Base-by-base conservation (phyloP, 2,888 invertebrate species). In the Cosmia trapezina region DNA sequence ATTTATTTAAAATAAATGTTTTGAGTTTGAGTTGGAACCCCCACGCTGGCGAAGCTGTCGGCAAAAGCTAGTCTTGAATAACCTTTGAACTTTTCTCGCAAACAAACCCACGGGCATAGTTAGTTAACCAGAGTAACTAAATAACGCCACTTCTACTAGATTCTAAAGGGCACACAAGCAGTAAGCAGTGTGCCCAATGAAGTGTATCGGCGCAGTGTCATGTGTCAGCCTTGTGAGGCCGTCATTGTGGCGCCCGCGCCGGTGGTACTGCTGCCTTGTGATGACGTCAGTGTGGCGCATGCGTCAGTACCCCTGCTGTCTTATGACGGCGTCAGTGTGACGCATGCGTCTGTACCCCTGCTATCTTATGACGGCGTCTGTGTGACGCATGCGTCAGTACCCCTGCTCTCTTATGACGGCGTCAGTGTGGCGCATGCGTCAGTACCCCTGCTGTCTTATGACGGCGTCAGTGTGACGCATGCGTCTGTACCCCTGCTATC, bases 161-260 rank as follows among this genome's bases (percentile, higher is more conserved):
- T 85, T 75, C 9, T 61, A 59, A 63, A 63, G 62, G 14, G 28
- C 62, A 47, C 14, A 33, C 17, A 73, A 65, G 57, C 69, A 77
- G 83, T 87, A 82, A 84, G 87, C 83, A 83, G 74, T 60, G 28
- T 78, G 81, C 45, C 51, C 88, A 82, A 47, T 77, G 79, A 81
- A 79, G 89, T 84, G 89, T 82, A 63, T 59, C 86, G 60, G 28
- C 17, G 49, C 12, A 65, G 85, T 83, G 69, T 86, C 57, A 59
- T 4, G 60, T 84, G 49, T 56, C 79, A 80, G 76, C 91, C 91
- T 91, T 90, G 86, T 78, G 19, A 60, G 75, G 79, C 76, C 89
- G 88, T 74, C 89, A 45, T 43, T 41, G 33, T 60, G 91, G 89
- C 91, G 89, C 90, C 65, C 90, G 89, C 91, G 89, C 90, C 65